phyloP scores from a whole-genome alignment of 2,113 vertebrate species.

The Stegostoma tigrinum region DNA sequence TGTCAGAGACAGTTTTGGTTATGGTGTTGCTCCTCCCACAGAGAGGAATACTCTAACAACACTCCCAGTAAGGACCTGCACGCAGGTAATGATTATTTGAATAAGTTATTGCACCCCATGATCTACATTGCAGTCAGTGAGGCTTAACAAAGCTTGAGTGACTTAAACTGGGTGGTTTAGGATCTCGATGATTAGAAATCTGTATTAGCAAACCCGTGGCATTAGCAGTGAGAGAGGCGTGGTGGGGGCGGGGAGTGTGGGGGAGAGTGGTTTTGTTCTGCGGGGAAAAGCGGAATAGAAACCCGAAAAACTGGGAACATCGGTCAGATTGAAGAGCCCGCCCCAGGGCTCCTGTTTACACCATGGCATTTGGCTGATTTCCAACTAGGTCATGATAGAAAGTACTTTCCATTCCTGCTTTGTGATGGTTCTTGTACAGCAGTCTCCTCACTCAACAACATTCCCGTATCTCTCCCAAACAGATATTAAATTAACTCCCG shows the following conservation, averaged over 20 bases:
- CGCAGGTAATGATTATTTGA: not conserved
- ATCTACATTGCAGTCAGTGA: not conserved
- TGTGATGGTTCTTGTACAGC: not conserved
- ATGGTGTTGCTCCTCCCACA: not conserved
- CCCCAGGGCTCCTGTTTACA: not conserved
- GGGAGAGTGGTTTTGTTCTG: not conserved
- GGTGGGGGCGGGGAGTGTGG: not conserved
- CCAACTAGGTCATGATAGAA: not conserved
- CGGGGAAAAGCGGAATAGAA: not conserved
- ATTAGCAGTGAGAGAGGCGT: not conserved
- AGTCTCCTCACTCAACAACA: not conserved
- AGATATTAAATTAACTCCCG: not conserved
- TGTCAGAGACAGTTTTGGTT: not conserved
- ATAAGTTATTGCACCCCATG: not conserved
- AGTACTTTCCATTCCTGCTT: not conserved
- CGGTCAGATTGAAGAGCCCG: not conserved
- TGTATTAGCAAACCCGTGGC: not conserved
- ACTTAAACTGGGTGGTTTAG: not conserved
- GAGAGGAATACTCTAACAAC: not conserved
- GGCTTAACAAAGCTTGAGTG: not conserved
- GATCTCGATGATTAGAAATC: not conserved
- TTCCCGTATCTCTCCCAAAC: not conserved
- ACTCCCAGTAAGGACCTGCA: not conserved
- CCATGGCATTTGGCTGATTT: not conserved
- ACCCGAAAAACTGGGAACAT: not conserved